Conservation (phyloP, 2,113 vertebrate species). For the Tor tambroides region DNA sequence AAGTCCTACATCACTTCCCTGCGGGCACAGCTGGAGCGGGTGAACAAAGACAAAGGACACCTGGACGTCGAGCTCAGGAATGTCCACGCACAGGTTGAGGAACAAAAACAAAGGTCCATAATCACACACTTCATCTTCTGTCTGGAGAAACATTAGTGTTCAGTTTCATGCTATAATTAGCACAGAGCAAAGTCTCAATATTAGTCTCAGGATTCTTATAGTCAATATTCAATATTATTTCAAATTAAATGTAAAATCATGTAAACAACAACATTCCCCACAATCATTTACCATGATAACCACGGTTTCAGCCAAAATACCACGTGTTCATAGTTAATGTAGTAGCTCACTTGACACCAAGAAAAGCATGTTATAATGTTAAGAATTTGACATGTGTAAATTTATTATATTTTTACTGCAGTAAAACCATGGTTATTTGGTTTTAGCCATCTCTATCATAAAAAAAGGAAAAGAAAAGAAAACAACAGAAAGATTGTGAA, state of each 20-base stretch:
- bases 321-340: background rate
- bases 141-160: background rate
- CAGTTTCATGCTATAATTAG: background rate
- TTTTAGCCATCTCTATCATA: background rate
- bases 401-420: background rate
- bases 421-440: too few species aligned
- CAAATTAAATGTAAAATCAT: background rate
- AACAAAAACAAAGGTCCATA: constrained; percentile 77
- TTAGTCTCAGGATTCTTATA: background rate
- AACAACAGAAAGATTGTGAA: background rate
- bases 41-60: constrained; percentile 58
- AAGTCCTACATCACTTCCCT: constrained; percentile 72
- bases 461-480: background rate
- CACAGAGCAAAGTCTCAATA: background rate
- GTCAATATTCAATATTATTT: background rate
- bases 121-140: background rate
- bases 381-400: background rate
- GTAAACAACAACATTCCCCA: background rate
- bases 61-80: constrained; percentile 68
- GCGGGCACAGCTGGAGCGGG: constrained; percentile 70
- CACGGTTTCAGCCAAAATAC: background rate
- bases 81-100: constrained; percentile 66
- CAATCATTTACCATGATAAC: background rate
- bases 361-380: background rate
- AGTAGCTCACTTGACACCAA: background rate